A percentile compares a stretch with the other conserved stretches of the same genome.
Evolutionary conservation across 2,113 vertebrate species (phyloP).

Genomic region (Chlamydotis undulata): DNA sequence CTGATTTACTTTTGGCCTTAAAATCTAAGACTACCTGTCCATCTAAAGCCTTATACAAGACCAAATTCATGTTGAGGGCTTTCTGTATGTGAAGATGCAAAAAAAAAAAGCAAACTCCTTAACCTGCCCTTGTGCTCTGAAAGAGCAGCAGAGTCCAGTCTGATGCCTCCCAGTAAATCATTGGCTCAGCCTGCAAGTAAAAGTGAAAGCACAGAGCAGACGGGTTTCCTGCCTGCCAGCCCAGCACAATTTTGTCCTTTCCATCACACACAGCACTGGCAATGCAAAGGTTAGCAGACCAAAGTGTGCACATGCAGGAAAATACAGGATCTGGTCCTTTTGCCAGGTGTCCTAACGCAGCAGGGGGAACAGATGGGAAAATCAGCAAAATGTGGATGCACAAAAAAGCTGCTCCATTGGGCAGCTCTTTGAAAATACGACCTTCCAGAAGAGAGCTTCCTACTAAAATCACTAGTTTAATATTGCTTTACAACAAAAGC

Average conservation of each 20-base stretch:
- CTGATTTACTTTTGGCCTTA: not conserved
- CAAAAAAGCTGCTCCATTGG: not conserved
- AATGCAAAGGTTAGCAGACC: slow-evolving; percentile 7
- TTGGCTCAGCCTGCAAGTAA: not conserved
- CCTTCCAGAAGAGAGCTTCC: not conserved
- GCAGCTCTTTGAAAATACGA: not conserved
- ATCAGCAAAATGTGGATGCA: slow-evolving; percentile 12
- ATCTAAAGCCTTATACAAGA: not conserved
- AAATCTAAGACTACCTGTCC: not conserved
- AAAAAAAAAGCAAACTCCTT: not conserved
- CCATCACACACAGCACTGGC: not conserved
- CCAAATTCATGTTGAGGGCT: not conserved
- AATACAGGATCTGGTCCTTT: slow-evolving; percentile 2
- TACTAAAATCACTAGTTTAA: not conserved
- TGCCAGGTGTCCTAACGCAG: slow-evolving; percentile 18
- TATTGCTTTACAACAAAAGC: not conserved
- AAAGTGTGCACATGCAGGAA: not conserved
- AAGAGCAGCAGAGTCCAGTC: not conserved
- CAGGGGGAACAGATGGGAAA: slow-evolving; percentile 37
- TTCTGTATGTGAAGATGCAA: not conserved
- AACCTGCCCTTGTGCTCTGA: not conserved
- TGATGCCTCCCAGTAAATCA: not conserved
- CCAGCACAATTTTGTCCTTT: slow-evolving; percentile 16
- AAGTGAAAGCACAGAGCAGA: not conserved
- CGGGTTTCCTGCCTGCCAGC: not conserved